A percentile compares a stretch with the other conserved stretches of the same genome.
Conservation (phyloP, 1,140 invertebrate species). For the Rhopalosiphum padi region DNA sequence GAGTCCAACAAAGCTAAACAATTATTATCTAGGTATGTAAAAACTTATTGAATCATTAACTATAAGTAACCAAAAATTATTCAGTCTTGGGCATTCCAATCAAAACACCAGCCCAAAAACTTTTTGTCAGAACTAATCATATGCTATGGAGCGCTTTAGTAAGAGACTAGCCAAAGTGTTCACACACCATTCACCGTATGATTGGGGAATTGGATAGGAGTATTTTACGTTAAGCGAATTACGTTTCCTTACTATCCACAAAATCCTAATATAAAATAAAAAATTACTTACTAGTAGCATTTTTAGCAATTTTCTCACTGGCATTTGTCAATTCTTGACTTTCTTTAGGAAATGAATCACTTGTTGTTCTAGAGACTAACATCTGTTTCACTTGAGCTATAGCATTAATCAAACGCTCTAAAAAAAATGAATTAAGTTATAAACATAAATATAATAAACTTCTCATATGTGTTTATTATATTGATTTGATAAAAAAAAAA, state of each 20-base stretch:
- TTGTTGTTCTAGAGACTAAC: constrained; percentile 70
- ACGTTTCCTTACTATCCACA: no score
- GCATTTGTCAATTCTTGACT: constrained; percentile 71
- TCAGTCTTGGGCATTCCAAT: neutral
- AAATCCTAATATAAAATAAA: neutral
- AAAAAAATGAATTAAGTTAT: constrained; percentile 61
- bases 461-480: neutral
- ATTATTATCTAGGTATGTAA: neutral
- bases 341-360: constrained; percentile 64
- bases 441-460: neutral
- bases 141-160: no score
- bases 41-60: no score
- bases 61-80: no score
- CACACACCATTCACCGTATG: no score
- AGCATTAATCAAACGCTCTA: constrained; percentile 73
- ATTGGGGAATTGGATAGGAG: no score
- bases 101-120: no score
- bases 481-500: neutral
- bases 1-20: neutral
- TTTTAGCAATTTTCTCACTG: constrained; percentile 72
- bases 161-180: no score
- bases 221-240: no score
- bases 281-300: constrained; percentile 70
- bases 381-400: constrained; percentile 73
- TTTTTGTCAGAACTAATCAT: neutral